Evolutionary conservation across 37 sponge, comb jelly and placozoan genomes (phyloP), one percentile per base, ranked within the genome.

Genomic region (Spongilla lacustris): DNA sequence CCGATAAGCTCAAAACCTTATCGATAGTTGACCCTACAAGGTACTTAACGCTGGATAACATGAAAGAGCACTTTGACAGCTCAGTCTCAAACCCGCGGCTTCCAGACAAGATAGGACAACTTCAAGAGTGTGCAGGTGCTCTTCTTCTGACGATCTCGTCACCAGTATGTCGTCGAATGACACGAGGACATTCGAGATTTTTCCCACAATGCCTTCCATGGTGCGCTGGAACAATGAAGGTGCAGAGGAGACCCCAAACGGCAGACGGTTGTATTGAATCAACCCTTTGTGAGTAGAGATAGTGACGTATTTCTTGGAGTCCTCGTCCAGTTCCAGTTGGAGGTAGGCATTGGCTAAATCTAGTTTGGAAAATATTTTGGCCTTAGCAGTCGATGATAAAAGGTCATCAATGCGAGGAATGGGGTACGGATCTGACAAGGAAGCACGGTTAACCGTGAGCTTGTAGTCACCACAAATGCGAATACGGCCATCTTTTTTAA

Each of bases 291-390:
- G 73, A 13, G 73, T 72, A 13, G 30, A 33, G 12, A 72, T 32
- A 21, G 27, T 72, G 14, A n/a, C 73, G 10, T 17, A 32, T 13
- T 72, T 32, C 73, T 72, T 72, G 48, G 78, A 30, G 48, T 30
- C 78, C 35, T 77, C 78, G 25, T 36, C 48, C 32, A 77, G 19
- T 27, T 28, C 25, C 78, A 77, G 37, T 23, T 77, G 78, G 12
- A 35, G 49, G 25, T 77, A 77, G 12, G 78, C 25, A 27, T 77
- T 22, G n/a, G n/a, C n/a, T n/a, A n/a, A n/a, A n/a, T n/a, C n/a
- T n/a, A 77, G 30, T 29, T 29, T 72, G 73, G 73, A 58, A 17
- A 58, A 58, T 58, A 58, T 58, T 14, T 58, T 58, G 1, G 19
- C 12, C 19, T 58, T 58, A 1, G 58, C 58, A 58, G 19, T 6